These are phyloP conservation scores for Motacilla alba DNA, from an alignment of 2,113 vertebrate genomes.

Conservation along the genomic window DNA sequence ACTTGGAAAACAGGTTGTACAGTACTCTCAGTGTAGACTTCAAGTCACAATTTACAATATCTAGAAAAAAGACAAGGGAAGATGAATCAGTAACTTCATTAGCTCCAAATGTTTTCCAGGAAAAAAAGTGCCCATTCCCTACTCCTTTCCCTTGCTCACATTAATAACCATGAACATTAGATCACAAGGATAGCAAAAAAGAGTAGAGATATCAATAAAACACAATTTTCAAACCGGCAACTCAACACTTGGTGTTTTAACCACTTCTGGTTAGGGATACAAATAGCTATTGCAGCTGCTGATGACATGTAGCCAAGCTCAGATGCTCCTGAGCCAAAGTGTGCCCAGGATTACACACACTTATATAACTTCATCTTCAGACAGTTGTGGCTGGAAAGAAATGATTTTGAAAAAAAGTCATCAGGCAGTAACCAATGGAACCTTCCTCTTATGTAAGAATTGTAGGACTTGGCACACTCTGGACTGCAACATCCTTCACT, in stretches of 20 bases:
- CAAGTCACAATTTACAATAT: constrained; percentile 97
- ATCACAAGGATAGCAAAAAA: neutral
- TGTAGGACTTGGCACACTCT: neutral
- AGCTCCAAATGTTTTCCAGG: neutral
- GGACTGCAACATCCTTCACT: neutral
- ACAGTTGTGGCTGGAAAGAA: neutral
- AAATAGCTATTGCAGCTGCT: neutral
- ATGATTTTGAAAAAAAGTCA: neutral
- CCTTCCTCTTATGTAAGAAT: neutral
- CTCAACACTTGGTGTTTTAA: neutral
- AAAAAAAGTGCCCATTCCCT: neutral
- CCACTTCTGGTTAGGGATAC: neutral
- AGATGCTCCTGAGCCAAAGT: neutral
- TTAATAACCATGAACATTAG: neutral
- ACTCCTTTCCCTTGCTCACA: neutral
- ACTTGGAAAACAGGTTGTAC: constrained; percentile 97
- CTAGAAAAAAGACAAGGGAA: constrained; percentile 67
- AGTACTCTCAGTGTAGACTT: constrained; percentile 95
- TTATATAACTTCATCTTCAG: neutral
- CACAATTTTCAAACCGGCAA: neutral
- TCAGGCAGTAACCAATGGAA: neutral
- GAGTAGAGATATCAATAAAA: neutral
- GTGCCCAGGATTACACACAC: neutral
- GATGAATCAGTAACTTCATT: neutral
- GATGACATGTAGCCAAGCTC: neutral